Conservation (phyloP, 23 tunicate genomes). For the Botrylloides violaceus region DNA sequence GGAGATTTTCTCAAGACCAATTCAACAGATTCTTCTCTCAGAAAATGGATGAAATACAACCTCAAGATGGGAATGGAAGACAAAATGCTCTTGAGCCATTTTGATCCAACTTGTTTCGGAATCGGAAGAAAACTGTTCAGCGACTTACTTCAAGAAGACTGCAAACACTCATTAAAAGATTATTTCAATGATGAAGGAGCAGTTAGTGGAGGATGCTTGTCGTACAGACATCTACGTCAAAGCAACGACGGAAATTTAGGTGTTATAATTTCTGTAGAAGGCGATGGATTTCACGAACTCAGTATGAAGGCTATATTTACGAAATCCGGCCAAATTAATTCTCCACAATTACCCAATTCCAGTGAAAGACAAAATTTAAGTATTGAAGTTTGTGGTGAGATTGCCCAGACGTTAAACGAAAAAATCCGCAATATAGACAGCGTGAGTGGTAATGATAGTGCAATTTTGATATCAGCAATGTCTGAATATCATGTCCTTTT, state of each 20-base stretch:
- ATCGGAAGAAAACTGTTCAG: background rate
- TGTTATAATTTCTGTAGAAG: background rate
- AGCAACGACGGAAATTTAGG: background rate
- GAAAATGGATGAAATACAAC: background rate
- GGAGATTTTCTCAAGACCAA: background rate
- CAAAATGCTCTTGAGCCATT: background rate
- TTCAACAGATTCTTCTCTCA: background rate
- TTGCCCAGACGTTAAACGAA: background rate
- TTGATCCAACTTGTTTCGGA: background rate
- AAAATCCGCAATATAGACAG: background rate
- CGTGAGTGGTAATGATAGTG: background rate
- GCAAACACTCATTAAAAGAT: background rate
- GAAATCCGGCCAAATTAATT: background rate
- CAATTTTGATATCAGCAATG: background rate
- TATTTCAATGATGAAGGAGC: background rate
- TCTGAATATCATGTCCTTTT: background rate
- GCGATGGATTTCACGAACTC: background rate
- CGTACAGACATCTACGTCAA: background rate
- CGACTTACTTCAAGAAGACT: background rate
- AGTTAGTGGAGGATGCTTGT: background rate
- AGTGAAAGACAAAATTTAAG: background rate
- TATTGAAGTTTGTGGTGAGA: background rate
- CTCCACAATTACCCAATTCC: background rate
- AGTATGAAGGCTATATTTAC: background rate
- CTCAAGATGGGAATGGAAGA: background rate